Percentiles rank a stretch among this genome's conserved stretches.
Conservation (phyloP, 2,113 vertebrate species). For the Scomber scombrus region DNA sequence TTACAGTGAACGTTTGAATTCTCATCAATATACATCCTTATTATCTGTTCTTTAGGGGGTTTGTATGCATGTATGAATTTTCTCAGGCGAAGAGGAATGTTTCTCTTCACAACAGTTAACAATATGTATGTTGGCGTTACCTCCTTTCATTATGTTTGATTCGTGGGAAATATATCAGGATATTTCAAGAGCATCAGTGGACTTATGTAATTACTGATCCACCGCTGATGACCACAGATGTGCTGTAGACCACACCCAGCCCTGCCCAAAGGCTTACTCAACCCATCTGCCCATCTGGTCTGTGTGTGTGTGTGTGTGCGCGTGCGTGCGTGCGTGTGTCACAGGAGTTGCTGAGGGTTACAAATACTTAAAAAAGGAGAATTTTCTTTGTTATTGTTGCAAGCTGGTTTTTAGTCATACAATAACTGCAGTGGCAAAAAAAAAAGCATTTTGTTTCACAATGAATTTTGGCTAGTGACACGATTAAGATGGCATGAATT, state of each 20-base stretch:
- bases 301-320: conserved; percentile 7
- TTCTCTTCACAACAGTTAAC: too few relatives aligned
- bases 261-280: conserved; percentile 58
- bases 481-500: neutral
- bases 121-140: too few relatives aligned
- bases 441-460: neutral
- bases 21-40: too few relatives aligned
- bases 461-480: neutral
- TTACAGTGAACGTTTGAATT: neutral
- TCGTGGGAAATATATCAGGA: conserved; percentile 45
- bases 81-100: too few relatives aligned
- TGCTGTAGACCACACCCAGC: conserved; percentile 69
- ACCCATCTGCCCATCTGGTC: conserved; percentile 13
- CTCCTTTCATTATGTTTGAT: too few relatives aligned
- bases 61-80: too few relatives aligned
- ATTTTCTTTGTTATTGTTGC: neutral
- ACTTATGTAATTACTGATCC: conserved; percentile 65
- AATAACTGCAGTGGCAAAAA: neutral
- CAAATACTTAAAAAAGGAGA: neutral
- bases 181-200: conserved; percentile 56
- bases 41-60: too few relatives aligned
- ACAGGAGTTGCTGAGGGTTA: neutral
- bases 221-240: conserved; percentile 70
- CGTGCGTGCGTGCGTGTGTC: neutral
- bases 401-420: neutral